These are phyloP conservation scores for Rhagonycha lutea DNA, from an alignment of 2,888 invertebrate species.

Conservation along the genomic window DNA sequence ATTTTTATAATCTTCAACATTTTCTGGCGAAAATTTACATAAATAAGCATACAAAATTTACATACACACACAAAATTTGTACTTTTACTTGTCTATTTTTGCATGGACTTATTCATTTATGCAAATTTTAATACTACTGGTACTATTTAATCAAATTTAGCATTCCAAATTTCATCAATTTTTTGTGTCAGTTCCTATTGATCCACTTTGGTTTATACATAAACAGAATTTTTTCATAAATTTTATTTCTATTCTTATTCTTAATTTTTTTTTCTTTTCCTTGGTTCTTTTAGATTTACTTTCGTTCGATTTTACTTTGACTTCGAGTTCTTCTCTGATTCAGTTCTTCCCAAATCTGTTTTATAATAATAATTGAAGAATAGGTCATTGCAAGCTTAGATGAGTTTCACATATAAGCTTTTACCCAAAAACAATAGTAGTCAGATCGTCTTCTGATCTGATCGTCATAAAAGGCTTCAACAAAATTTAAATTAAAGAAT, in stretches of 20 bases:
- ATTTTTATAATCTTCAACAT: slow-evolving; percentile 1
- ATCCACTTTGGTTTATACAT: not conserved
- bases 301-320: too few relatives aligned
- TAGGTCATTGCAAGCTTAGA: too few relatives aligned
- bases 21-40: slow-evolving; percentile 15
- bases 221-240: not conserved
- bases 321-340: too few relatives aligned
- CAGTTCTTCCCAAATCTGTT: too few relatives aligned
- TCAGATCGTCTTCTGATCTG: too few relatives aligned
- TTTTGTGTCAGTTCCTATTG: not conserved
- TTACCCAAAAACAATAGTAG: too few relatives aligned
- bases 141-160: not conserved
- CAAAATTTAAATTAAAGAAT: too few relatives aligned
- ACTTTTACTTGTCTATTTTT: slow-evolving; percentile 18
- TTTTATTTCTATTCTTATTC: too few relatives aligned
- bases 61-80: not conserved
- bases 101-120: not conserved
- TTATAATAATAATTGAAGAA: too few relatives aligned
- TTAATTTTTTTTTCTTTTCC: too few relatives aligned
- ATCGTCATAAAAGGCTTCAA: not conserved
- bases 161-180: not conserved
- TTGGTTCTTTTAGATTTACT: too few relatives aligned
- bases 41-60: not conserved
- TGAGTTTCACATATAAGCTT: too few relatives aligned
- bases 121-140: not conserved